A percentile compares a stretch with the other conserved stretches of the same genome.
phyloP scores from a whole-genome alignment of 2,888 invertebrate species.

The Metalampra italica region DNA sequence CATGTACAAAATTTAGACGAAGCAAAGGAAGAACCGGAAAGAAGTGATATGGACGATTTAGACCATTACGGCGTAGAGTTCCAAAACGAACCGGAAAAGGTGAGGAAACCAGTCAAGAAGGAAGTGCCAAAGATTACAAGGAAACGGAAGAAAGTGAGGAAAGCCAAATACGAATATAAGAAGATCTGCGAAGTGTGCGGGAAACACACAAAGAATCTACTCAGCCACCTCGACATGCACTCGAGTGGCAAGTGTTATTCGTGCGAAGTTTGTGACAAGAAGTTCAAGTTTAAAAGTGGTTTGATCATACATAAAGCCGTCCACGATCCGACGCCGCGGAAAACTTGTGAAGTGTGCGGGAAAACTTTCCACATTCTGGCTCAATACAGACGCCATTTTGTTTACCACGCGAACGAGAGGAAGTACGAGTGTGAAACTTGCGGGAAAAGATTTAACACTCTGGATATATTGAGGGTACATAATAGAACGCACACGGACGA shows the following conservation, averaged over 20 bases:
- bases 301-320: constrained; percentile 62
- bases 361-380: constrained; percentile 72
- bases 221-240: constrained; percentile 65
- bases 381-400: constrained; percentile 69
- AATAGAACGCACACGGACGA: constrained; percentile 70
- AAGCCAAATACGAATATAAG: constrained; percentile 60
- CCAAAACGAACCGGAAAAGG: constrained; percentile 17
- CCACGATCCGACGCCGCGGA: constrained; percentile 66
- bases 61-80: constrained; percentile 26
- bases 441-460: constrained; percentile 73
- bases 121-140: constrained; percentile 20
- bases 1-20: constrained; percentile 11
- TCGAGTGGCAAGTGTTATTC: constrained; percentile 55
- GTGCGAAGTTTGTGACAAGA: constrained; percentile 68
- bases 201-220: constrained; percentile 59
- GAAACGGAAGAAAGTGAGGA: constrained; percentile 38
- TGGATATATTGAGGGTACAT: constrained; percentile 72
- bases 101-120: constrained; percentile 21
- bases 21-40: constrained; percentile 15
- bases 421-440: constrained; percentile 73
- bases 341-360: constrained; percentile 74
- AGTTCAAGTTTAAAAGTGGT: constrained; percentile 70
- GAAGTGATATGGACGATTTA: constrained; percentile 26
- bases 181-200: constrained; percentile 73
- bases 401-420: constrained; percentile 75